Base-by-base conservation (phyloP, 2,797 vertebrate species). In the Decapterus maruadsi region DNA sequence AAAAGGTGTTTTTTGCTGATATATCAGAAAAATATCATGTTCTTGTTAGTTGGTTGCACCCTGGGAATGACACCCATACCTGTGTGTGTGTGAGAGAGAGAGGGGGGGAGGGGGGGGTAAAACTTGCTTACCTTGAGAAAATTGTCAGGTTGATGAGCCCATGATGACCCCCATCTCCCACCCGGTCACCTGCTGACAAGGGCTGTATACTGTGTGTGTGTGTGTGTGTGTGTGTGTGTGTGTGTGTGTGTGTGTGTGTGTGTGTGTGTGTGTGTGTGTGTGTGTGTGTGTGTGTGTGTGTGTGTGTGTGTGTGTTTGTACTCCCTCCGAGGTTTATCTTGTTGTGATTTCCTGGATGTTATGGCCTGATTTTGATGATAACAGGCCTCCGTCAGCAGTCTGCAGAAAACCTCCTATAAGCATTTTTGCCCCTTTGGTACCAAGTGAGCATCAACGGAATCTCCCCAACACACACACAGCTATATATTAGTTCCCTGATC, bases 301-400 rank as follows among this genome's bases (percentile, higher is more conserved):
- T 22, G 57, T 57, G 46, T 56, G 50, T 48, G 45, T 48, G 55
- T 38, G 31, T 59, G 54, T 53, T 69, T 22, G 5, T 6, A 64
- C 9, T 42, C 14, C 0, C 57, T 51, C 66, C 75, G 8, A 36
- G 78, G 78, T 77, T 84, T 29, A 75, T 81, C 87, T 86, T 59
- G 75, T 81, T 83, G 77, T 85, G 78, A 86, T 91, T 86, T 88
- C 77, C 86, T 89, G 55, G 68, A 85, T 70, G 81, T 86, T 85
- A 75, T 29, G 31, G 60, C 63, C 81, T 68, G 71, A 81, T 87
- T 80, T 29, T 85, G 82, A 84, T 78, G 87, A 89, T 88, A 87
- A 89, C 80, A 46, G 72, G 26, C 14, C n/a, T 81, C 82, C 26
- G 88, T 90, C 88, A 90, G 88, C 90, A 88, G 53, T 87, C 80